These are phyloP conservation scores for Drosophila bifasciata DNA, from an alignment of 1,140 invertebrate genomes.

Conservation along the genomic window DNA sequence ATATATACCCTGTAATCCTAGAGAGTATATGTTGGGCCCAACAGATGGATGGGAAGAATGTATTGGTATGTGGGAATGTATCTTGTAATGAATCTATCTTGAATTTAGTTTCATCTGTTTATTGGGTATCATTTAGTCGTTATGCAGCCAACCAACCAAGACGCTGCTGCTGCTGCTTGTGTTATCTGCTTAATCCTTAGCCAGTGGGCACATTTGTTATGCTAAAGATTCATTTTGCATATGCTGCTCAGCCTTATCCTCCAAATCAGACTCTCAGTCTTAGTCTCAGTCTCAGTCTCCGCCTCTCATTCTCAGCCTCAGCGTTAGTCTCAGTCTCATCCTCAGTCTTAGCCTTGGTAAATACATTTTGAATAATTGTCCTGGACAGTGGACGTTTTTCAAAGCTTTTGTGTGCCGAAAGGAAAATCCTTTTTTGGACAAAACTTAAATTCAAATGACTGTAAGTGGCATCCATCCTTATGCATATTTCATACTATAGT, in stretches of 20 bases:
- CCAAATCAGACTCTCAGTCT: conserved; percentile 7
- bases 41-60: too few relatives aligned
- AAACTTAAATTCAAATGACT: conserved; percentile 55
- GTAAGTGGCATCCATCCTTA: conserved; percentile 48
- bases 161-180: not conserved
- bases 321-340: conserved; percentile 7
- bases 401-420: not conserved
- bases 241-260: conserved; percentile 38
- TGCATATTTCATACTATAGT: conserved; percentile 58
- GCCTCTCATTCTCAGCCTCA: conserved; percentile 26
- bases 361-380: conserved; percentile 70
- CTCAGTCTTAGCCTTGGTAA: conserved; percentile 37
- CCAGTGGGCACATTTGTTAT: conserved; percentile 54
- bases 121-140: too few relatives aligned
- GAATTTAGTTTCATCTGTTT: too few relatives aligned
- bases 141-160: too few relatives aligned
- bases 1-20: too few relatives aligned
- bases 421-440: conserved; percentile 39
- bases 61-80: too few relatives aligned
- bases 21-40: too few relatives aligned
- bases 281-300: not conserved
- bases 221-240: conserved; percentile 63
- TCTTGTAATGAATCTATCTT: too few relatives aligned
- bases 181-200: conserved; percentile 30
- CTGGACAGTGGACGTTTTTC: conserved; percentile 10